phyloP scores from a whole-genome alignment of 2,888 invertebrate species.

The Metellina segmentata region DNA sequence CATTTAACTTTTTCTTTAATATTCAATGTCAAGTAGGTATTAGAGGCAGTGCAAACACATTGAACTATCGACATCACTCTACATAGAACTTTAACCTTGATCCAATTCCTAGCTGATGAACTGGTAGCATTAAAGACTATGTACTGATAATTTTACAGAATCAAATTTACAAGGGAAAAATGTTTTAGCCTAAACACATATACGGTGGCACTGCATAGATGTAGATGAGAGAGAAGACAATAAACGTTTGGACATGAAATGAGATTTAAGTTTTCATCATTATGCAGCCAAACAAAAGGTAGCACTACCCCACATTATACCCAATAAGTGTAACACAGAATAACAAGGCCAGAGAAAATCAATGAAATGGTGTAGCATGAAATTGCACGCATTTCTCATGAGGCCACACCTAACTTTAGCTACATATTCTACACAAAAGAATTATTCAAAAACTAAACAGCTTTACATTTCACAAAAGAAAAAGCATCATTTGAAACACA shows the following conservation, averaged over 20 bases:
- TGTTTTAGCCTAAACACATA: conserved; percentile 72
- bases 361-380: too few species aligned
- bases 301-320: conserved; percentile 74
- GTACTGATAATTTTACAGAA: conserved; percentile 46
- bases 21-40: conserved; percentile 27
- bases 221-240: conserved; percentile 69
- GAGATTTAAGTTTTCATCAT: conserved; percentile 59
- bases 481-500: too few species aligned
- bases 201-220: conserved; percentile 70
- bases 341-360: not conserved
- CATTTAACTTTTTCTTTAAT: not conserved
- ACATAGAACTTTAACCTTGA: conserved; percentile 54
- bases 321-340: conserved; percentile 11
- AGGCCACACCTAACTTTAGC: too few species aligned
- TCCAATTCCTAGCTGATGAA: conserved; percentile 59
- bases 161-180: conserved; percentile 66
- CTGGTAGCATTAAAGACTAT: conserved; percentile 64
- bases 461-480: too few species aligned
- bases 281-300: conserved; percentile 70
- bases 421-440: too few species aligned
- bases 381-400: too few species aligned
- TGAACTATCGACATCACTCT: conserved; percentile 65
- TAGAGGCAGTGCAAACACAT: conserved; percentile 60
- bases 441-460: too few species aligned
- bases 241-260: conserved; percentile 68